Base-by-base conservation (phyloP, 1,140 invertebrate species). In the Nymphalis io region DNA sequence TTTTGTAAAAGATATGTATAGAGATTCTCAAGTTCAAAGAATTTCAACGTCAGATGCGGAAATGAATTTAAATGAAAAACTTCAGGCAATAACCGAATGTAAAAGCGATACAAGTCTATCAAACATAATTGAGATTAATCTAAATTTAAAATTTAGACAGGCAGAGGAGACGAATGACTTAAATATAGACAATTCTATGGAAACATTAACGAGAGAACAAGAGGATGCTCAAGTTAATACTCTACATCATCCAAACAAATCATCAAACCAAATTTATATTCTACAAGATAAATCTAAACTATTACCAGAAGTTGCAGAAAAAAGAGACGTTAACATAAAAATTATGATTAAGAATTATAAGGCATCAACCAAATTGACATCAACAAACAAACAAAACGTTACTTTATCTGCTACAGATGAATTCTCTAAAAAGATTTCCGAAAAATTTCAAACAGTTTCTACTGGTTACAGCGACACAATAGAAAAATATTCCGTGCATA, bases 361-460 rank as follows among this genome's bases (percentile, higher is more conserved):
- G 82, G 59, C 12, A 18, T 48, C 23, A 40, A 23, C 5, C 51
- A 58, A 67, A 20, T 20, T 21, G 60, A 69, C 44, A 75, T 62
- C 12, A 58, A 55, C 8, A 71, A 74, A 57, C 12, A 73, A 69
- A 68, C 58, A 27, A 21, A 33, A 12, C 59, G 59, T 16, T 1
- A 51, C 42, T 20, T 58, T 53, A 48, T 4, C 21, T 39, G 40
- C n/a, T 20, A 8, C 46, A 57, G 53, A 75, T 65, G 70, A 82
- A 27, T 83, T 84, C 60, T 64, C 77, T 12, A 77, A 80, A 67
- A 81, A 76, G 15, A 87, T 86, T 67, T 78, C 82, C 11, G 71
- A 81, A 12, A 88, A 86, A 60, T 84, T 84, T 66, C 76, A 85
- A 23, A 82, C 81, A 12, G 84, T 88, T 39, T 87, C 85, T 4